These are phyloP conservation scores for Sycophila texana DNA, from an alignment of 2,888 invertebrate genomes.

Conservation along the genomic window DNA sequence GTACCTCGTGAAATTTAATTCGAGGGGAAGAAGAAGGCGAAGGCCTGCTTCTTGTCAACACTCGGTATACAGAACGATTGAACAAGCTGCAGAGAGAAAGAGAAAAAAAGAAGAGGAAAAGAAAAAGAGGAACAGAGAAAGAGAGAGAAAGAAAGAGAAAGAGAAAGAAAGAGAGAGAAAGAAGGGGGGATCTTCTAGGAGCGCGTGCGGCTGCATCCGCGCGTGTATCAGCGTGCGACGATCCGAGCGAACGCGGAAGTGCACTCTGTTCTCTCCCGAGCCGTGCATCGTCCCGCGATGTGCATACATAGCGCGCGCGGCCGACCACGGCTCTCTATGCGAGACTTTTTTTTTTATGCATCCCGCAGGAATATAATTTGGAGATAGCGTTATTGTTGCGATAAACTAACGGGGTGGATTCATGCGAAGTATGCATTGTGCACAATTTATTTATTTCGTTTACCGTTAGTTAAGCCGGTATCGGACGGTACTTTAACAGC, in stretches of 20 bases:
- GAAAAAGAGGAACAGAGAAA: not conserved
- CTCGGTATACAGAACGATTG: not conserved
- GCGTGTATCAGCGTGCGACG: conserved; percentile 50
- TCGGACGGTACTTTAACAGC: no score
- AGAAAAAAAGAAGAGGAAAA: not conserved
- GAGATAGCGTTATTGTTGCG: not conserved
- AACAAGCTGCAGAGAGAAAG: not conserved
- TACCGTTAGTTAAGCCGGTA: not conserved
- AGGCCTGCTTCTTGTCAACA: not conserved
- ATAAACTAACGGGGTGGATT: not conserved
- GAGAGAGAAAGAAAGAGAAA: not conserved
- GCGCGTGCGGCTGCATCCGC: conserved; percentile 5
- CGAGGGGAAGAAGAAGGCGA: no score
- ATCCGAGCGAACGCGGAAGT: conserved; percentile 53
- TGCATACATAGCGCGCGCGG: not conserved
- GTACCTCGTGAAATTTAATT: no score
- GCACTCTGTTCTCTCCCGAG: conserved; percentile 15
- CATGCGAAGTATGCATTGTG: not conserved
- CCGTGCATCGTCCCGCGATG: conserved; percentile 18
- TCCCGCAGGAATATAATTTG: not conserved
- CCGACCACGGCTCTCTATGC: not conserved
- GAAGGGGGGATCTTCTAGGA: not conserved
- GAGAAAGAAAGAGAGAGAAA: not conserved
- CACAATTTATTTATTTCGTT: not conserved
- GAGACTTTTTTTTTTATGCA: no score